These are phyloP conservation scores for Arizona elegans DNA, from an alignment of 2,113 vertebrate genomes.

Conservation along the genomic window DNA sequence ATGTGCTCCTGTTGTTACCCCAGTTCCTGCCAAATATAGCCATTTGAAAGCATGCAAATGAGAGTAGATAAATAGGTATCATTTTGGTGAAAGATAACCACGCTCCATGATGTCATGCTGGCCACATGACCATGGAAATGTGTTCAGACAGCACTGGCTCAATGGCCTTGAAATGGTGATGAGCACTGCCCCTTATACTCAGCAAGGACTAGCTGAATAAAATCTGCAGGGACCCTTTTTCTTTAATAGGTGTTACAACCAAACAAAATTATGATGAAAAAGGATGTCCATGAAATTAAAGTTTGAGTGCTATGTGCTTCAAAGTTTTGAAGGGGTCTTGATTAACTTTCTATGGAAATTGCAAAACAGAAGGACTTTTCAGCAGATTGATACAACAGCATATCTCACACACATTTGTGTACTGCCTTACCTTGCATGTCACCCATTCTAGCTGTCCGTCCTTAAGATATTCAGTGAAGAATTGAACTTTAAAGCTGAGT, in stretches of 20 bases:
- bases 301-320: neutral
- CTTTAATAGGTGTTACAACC: neutral
- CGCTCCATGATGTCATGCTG: neutral
- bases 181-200: neutral
- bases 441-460: conserved; percentile 24
- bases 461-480: neutral
- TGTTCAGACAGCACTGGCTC: neutral
- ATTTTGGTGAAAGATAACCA: neutral
- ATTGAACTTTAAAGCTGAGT: neutral
- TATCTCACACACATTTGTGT: conserved; percentile 35
- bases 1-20: neutral
- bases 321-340: neutral
- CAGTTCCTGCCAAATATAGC: neutral
- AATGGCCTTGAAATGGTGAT: neutral
- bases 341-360: neutral
- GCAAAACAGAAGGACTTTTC: conserved; percentile 42
- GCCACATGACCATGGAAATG: neutral
- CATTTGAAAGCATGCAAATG: neutral
- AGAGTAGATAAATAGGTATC: neutral
- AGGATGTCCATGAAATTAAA: neutral
- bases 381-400: conserved; percentile 50
- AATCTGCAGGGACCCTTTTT: neutral
- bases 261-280: neutral
- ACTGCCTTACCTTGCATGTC: conserved; percentile 38
- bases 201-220: neutral